phyloP scores from a whole-genome alignment of 1,140 invertebrate genomes.

The Psilanteris sp. region DNA sequence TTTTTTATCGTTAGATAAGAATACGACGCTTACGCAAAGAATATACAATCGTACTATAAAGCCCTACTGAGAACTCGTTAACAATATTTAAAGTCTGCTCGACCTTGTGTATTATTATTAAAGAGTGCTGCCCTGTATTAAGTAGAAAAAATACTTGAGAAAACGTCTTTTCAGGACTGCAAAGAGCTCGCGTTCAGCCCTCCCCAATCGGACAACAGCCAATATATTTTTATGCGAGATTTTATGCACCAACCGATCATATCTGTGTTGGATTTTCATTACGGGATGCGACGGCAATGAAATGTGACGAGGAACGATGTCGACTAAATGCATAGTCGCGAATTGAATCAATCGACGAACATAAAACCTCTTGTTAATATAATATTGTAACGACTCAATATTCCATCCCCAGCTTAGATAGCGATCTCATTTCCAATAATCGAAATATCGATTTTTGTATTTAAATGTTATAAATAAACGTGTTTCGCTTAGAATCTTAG shows the following conservation, averaged over 20 bases:
- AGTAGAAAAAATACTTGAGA: constrained; percentile 75
- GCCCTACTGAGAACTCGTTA: constrained; percentile 59
- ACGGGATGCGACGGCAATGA: constrained; percentile 1
- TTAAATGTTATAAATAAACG: constrained; percentile 68
- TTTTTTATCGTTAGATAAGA: constrained; percentile 71
- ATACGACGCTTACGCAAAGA: constrained; percentile 69
- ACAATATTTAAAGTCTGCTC: constrained; percentile 21
- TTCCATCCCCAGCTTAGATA: constrained; percentile 68
- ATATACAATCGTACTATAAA: constrained; percentile 71
- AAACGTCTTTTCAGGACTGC: constrained; percentile 68
- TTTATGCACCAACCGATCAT: constrained; percentile 38
- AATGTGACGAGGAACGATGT: constrained; percentile 9
- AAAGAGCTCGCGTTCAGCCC: constrained; percentile 77
- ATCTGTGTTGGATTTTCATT: no score
- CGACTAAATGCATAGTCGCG: constrained; percentile 22
- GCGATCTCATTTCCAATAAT: constrained; percentile 71
- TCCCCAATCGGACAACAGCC: constrained; percentile 77
- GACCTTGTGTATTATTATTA: constrained; percentile 48
- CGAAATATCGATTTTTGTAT: constrained; percentile 72
- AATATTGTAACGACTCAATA: constrained; percentile 76
- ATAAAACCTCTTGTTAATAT: constrained; percentile 63
- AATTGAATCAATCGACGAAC: constrained; percentile 35
- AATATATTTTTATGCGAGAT: constrained; percentile 63
- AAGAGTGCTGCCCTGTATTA: constrained; percentile 61
- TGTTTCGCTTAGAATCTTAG: constrained; percentile 65